Base-by-base conservation (phyloP, 2,888 invertebrate species). In the Ceriagrion tenellum region DNA sequence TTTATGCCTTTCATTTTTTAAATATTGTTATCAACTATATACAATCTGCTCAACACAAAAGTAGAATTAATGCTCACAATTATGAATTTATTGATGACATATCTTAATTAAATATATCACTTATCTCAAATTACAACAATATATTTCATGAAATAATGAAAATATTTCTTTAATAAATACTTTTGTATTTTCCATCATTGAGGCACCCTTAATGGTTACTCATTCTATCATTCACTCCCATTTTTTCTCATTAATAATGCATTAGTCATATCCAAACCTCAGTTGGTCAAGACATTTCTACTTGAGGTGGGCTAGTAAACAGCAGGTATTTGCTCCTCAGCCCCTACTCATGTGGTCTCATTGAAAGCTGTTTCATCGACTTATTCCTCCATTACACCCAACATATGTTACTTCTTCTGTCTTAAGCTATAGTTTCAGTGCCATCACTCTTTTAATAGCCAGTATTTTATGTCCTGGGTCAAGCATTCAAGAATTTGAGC, bases 121-220 rank as follows among this genome's bases (percentile, higher is more conserved):
- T 26, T n/a, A n/a, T 26, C 26, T 69, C 26, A 69, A 69, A 35
- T 81, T 13, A 13, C 16, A 35, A 35, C 3, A 13, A 81, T 0
- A 2, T 81, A 10, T 81, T 3, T 16, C 13, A 16, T 35, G 10
- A 81, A 81, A 35, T 35, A 35, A 81, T 35, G 16, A 81, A 30
- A 35, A 81, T 81, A 81, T 81, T n/a, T 26, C n/a, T n/a, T n/a
- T n/a, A 69, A n/a, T n/a, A 69, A n/a, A 69, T 69, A 69, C 13
- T 81, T 35, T 81, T 18, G 18, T 81, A 81, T 81, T 81, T 81
- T 81, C 81, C 81, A 81, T 81, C 81, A 81, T 35, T 35, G n/a
- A 81, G n/a, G 13, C 35, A 81, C 81, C 35, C 13, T 35, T 47
- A 35, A 16, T 35, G 0, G 16, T 59, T 16, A 18, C 0, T 59